Evolutionary conservation across 2,797 vertebrate species (phyloP), one percentile per base, ranked within the genome.

Genomic region (Dryobates pubescens): DNA sequence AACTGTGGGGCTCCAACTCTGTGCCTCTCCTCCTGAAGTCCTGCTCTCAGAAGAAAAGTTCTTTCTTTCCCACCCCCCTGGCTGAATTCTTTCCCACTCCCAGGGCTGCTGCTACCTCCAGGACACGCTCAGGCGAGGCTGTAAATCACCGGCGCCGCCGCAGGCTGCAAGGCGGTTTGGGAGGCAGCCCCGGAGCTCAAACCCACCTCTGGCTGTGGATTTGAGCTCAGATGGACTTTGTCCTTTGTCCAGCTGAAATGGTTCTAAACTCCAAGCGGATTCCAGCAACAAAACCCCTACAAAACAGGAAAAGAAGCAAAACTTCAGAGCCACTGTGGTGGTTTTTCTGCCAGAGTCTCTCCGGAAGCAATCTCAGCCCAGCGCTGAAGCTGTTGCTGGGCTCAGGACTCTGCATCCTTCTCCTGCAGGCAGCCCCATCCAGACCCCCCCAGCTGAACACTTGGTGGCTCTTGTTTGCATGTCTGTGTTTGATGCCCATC

Each of bases 21-120:
- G 43, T 19, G 47, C 20, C 20, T 22, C 47, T 47, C 47, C 47
- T 47, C 47, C 20, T 24, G 56, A 73, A 79, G 88, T 73, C 27
- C 56, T 15, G 27, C 22, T 17, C 43, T 82, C 6, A 2, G 63
- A 88, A 81, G 64, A 67, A 54, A 86, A 93, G 88, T 94, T 92
- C 43, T 80, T 92, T 83, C 74, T 90, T 95, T 73, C 75, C 85
- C 86, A 72, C 15, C 6, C 70, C 83, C 30, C 61, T 59, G 68
- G 18, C 88, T 90, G 86, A 86, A 73, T 95, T 61, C 93, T 91
- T 94, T 91, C 89, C 83, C 83, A 15, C 88, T 93, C 14, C n/a
- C 63, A 45, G 92, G 82, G 91, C 83, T 77, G 83, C 91, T 96
- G 83, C 91, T 96, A 86, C 95, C 83, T 92, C 83, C 78, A 91